Conservation (phyloP, 2,113 vertebrate species). For the Corythoichthys intestinalis region DNA sequence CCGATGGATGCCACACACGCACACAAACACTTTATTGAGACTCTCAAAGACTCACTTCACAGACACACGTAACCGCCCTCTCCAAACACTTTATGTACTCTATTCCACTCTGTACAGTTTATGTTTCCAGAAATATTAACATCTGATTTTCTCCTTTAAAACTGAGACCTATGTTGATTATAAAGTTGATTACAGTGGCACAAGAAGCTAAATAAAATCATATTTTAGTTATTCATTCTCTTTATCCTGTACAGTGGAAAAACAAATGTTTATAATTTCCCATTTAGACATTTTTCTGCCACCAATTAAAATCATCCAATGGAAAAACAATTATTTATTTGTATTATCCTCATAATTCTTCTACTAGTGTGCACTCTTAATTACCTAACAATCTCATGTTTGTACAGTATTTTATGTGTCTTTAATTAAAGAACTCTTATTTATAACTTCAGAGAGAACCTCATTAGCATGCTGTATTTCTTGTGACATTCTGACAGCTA, state of each 20-base stretch:
- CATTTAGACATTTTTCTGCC: neutral
- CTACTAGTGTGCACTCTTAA: neutral
- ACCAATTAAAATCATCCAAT: neutral
- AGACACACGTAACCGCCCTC: conserved; percentile 37
- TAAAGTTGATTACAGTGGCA: conserved; percentile 36
- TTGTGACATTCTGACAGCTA: neutral
- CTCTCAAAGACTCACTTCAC: conserved; percentile 32
- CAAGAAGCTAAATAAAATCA: conserved; percentile 10
- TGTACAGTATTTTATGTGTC: neutral
- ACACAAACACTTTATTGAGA: conserved; percentile 55
- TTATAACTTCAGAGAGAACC: conserved; percentile 2
- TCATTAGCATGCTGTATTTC: neutral
- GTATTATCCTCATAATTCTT: neutral
- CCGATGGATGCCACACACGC: conserved; percentile 52
- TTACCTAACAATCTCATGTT: neutral
- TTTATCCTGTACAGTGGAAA: neutral
- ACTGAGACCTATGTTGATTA: conserved; percentile 39
- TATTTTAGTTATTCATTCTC: neutral
- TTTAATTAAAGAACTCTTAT: conserved; percentile 5
- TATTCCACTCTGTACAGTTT: conserved; percentile 33
- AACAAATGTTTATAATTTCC: neutral
- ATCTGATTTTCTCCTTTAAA: conserved; percentile 50
- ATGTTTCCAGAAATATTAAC: conserved; percentile 52
- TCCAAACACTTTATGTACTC: conserved; percentile 41
- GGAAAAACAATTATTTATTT: neutral